Base-by-base conservation (phyloP, 2,113 vertebrate species). In the Panthera leo region DNA sequence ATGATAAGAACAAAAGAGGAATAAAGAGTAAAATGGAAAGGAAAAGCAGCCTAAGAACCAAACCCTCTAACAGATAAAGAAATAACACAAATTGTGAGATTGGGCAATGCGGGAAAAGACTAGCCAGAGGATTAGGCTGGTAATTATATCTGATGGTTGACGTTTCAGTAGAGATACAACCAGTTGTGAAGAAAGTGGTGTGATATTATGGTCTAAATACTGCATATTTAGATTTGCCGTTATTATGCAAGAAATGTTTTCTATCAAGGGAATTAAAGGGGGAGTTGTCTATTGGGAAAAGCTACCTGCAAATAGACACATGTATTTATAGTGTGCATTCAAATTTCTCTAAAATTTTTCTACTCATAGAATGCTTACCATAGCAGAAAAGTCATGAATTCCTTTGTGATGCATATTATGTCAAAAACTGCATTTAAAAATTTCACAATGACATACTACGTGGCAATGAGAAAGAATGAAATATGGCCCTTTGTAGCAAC, bases 101-200 rank as follows among this genome's bases (percentile, higher is more conserved):
- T 45, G 18, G 65, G 16, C 48, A 53, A 3, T 4, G 0, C 8
- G 39, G 61, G 48, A 67, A 76, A 75, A 92, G 48, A 53, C n/a
- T 61, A 65, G 3, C 45, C 45, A 27, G 27, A 23, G 27, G 61
- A 53, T 27, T 12, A 76, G 68, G 29, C 4, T 6, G 31, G 34
- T 75, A 36, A 61, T 18, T 75, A 48, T 12, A 85, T 18, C 31
- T 65, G 79, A 58, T 53, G 51, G 12, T 8, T 65, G 23, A 8
- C 45, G 68, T 87, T 87, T 93, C 78, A 45, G 48, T 80, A 25
- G 11, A 42, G 61, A 92, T 68, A 84, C 95, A 95, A 90, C 45
- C 63, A 95, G 58, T 13, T n/a, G 39, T 65, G 25, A 89, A 90
- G 55, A 93, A 92, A 87, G 13, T 27, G 14, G 14, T 90, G 15